These are phyloP conservation scores for Danionella dracula DNA, from an alignment of 2,797 vertebrate species.

Conservation along the genomic window DNA sequence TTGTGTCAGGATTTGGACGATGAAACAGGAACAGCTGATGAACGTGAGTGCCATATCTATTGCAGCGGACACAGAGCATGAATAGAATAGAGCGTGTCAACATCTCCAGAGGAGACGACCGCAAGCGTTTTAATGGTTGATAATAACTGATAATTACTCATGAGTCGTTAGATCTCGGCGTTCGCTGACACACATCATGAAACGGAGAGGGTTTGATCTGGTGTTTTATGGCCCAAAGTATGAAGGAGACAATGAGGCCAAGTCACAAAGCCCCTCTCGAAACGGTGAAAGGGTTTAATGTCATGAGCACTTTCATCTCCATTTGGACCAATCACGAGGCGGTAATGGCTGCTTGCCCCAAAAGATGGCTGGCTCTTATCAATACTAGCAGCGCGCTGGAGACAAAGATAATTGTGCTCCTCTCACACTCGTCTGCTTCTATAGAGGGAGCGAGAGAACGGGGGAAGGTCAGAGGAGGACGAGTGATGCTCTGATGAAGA, in stretches of 20 bases:
- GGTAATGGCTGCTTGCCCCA: slow-evolving; percentile 48
- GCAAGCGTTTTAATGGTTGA: no score
- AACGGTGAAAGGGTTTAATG: slow-evolving; percentile 71
- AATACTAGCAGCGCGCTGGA: slow-evolving; percentile 63
- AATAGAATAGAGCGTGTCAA: no score
- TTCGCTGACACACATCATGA: no score
- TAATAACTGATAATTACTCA: no score
- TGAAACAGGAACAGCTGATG: no score
- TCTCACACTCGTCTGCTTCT: slow-evolving; percentile 46
- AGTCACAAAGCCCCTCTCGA: slow-evolving; percentile 54
- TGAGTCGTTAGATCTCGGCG: no score
- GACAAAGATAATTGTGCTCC: slow-evolving; percentile 52
- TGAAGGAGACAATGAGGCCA: slow-evolving; percentile 58
- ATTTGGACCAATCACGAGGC: slow-evolving; percentile 59
- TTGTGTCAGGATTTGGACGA: no score
- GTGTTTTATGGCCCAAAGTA: not conserved
- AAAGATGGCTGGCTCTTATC: slow-evolving; percentile 62
- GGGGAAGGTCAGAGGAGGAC: not conserved
- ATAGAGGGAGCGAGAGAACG: slow-evolving; percentile 3
- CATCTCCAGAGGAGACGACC: not conserved
- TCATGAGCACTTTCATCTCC: slow-evolving; percentile 64
- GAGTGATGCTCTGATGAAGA: not conserved
- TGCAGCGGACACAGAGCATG: no score
- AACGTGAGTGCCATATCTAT: no score
- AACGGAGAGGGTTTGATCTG: no score